phyloP scores from a whole-genome alignment of 2,888 invertebrate genomes.

The Xestia ashworthii region DNA sequence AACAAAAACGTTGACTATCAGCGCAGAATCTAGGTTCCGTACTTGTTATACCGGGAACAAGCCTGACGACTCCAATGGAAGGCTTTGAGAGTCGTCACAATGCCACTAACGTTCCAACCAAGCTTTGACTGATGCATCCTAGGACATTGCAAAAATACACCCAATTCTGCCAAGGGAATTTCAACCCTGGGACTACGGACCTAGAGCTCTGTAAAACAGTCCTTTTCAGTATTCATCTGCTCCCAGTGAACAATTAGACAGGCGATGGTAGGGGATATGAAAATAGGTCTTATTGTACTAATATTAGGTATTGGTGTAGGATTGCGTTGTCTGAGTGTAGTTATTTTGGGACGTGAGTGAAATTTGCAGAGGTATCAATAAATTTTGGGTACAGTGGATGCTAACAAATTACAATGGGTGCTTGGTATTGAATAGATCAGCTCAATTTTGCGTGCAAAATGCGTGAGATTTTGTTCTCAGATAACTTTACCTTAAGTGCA shows the following conservation, averaged over 20 bases:
- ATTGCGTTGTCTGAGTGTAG: conserved; percentile 20
- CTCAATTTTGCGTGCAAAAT: not conserved
- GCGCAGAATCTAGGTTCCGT: conserved; percentile 63
- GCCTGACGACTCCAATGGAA: conserved; percentile 61
- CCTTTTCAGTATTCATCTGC: conserved; percentile 73
- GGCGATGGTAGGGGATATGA: conserved; percentile 62
- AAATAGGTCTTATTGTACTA: conserved; percentile 58
- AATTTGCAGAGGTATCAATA: conserved; percentile 13
- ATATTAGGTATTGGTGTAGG: conserved; percentile 38
- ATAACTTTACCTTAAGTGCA: not conserved
- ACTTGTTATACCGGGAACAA: conserved; percentile 62
- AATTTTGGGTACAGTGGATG: conserved; percentile 11
- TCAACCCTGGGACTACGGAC: conserved; percentile 26
- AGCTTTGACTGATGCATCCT: conserved; percentile 68
- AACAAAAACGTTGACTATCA: conserved; percentile 61
- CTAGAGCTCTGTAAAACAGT: conserved; percentile 27
- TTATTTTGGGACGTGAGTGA: conserved; percentile 39
- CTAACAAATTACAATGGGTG: not conserved
- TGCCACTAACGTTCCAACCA: conserved; percentile 67
- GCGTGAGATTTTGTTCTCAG: not conserved
- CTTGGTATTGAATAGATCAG: conserved; percentile 1
- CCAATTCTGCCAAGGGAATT: conserved; percentile 36
- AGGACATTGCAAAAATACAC: conserved; percentile 60
- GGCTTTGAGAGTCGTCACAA: conserved; percentile 77
- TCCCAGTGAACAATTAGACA: conserved; percentile 67